These are phyloP conservation scores for Gorsachius goisagi DNA, from an alignment of 2,113 vertebrate species.

Conservation along the genomic window DNA sequence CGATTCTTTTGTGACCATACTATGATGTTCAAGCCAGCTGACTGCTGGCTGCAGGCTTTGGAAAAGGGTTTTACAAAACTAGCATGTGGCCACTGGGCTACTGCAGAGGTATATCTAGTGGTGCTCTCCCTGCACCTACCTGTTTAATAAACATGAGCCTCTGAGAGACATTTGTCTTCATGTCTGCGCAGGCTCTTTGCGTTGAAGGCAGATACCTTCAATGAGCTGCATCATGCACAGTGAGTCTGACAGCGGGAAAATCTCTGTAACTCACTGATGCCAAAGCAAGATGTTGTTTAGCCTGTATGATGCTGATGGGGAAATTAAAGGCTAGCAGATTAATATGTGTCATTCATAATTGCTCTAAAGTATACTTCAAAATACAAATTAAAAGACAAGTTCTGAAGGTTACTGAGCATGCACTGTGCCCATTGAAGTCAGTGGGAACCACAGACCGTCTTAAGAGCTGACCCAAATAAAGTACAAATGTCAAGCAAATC, in stretches of 20 bases:
- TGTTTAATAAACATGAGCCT: neutral
- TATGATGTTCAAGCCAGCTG: neutral
- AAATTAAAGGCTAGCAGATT: neutral
- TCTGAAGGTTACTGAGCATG: neutral
- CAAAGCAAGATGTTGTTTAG: neutral
- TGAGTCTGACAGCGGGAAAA: neutral
- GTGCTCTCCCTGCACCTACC: neutral
- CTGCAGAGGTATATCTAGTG: neutral
- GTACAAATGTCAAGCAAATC: constrained; percentile 12
- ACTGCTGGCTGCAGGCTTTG: neutral
- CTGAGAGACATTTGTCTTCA: neutral
- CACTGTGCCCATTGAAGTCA: neutral
- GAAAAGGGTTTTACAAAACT: neutral
- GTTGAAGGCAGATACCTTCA: neutral
- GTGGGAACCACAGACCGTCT: neutral
- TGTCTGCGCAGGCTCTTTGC: neutral
- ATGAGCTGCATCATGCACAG: neutral
- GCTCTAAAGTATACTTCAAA: neutral
- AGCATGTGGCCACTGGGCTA: neutral
- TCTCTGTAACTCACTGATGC: neutral
- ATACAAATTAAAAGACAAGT: neutral
- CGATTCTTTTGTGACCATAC: neutral
- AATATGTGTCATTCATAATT: neutral
- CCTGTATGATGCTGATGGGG: neutral
- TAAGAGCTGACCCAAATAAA: neutral